Evolutionary conservation across 2,113 vertebrate species (phyloP).

Genomic region (Hemibagrus wyckioides): DNA sequence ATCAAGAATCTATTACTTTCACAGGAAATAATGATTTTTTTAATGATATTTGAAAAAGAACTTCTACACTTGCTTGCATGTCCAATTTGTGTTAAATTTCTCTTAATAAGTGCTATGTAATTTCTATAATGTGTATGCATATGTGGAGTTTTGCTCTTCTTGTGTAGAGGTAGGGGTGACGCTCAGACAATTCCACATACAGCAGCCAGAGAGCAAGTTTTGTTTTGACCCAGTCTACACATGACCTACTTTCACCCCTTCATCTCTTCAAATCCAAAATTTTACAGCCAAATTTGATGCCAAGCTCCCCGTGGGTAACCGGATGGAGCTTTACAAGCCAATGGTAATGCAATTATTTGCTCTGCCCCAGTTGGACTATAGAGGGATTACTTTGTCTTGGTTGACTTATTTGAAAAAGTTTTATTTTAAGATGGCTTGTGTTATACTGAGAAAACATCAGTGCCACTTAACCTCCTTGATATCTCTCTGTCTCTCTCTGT

Average conservation of each 20-base stretch:
- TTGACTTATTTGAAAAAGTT: slow-evolving; percentile 36
- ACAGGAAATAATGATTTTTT: too few species aligned
- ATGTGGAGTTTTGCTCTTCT: not conserved
- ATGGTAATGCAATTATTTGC: slow-evolving; percentile 54
- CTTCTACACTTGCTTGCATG: not conserved
- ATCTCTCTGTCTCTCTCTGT: not conserved
- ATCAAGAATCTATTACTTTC: too few species aligned
- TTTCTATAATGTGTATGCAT: not conserved
- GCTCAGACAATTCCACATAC: slow-evolving; percentile 11
- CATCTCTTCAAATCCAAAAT: slow-evolving; percentile 33
- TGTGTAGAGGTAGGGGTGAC: not conserved
- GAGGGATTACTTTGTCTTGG: slow-evolving; percentile 50
- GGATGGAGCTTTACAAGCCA: slow-evolving; percentile 41
- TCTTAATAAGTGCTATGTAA: not conserved
- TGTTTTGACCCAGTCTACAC: slow-evolving; percentile 28
- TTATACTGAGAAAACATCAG: slow-evolving; percentile 27
- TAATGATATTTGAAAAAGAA: too few species aligned
- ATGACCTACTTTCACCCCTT: slow-evolving; percentile 56
- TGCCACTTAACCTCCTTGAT: not conserved
- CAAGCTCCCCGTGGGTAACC: slow-evolving; percentile 40
- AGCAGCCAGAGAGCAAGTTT: slow-evolving; percentile 5
- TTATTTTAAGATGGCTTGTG: slow-evolving; percentile 38
- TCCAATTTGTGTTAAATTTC: not conserved
- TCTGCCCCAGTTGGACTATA: slow-evolving; percentile 39
- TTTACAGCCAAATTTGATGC: slow-evolving; percentile 48